Percentiles rank a stretch among this genome's conserved stretches.
phyloP scores from a whole-genome alignment of 2,113 vertebrate genomes.

The Eretmochelys imbricata region DNA sequence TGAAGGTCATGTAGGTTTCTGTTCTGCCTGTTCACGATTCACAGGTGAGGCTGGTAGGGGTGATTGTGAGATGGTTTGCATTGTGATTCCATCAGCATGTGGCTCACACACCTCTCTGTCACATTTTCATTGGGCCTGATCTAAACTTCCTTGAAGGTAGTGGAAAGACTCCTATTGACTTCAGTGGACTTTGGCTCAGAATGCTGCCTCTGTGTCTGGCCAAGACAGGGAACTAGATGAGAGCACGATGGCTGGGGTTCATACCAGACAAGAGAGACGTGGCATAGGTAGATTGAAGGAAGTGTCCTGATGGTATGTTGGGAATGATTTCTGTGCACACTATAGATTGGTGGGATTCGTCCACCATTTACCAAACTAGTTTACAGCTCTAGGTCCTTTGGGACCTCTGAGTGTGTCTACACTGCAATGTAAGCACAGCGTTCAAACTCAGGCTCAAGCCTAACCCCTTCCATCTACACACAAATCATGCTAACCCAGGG shows the following conservation, averaged over 20 bases:
- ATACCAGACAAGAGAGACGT: neutral
- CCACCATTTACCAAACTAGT: neutral
- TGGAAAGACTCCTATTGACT: neutral
- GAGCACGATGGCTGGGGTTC: neutral
- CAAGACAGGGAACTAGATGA: neutral
- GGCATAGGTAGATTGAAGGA: neutral
- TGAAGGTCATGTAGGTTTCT: neutral
- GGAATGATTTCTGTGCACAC: neutral
- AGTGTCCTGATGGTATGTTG: neutral
- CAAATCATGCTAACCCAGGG: neutral
- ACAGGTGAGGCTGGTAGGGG: neutral
- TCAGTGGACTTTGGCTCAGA: neutral
- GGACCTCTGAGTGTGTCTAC: too few relatives aligned
- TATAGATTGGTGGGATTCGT: neutral
- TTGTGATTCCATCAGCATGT: neutral
- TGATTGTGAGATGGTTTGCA: neutral
- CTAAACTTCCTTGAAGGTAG: neutral
- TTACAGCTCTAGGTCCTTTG: neutral
- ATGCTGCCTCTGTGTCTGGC: neutral
- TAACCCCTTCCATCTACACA: neutral
- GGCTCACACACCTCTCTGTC: neutral
- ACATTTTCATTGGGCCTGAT: neutral
- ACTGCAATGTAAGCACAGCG: neutral
- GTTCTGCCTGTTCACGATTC: neutral
- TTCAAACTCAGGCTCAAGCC: neutral